Base-by-base conservation (phyloP, 2,888 invertebrate genomes). In the Odontomyia ornata region DNA sequence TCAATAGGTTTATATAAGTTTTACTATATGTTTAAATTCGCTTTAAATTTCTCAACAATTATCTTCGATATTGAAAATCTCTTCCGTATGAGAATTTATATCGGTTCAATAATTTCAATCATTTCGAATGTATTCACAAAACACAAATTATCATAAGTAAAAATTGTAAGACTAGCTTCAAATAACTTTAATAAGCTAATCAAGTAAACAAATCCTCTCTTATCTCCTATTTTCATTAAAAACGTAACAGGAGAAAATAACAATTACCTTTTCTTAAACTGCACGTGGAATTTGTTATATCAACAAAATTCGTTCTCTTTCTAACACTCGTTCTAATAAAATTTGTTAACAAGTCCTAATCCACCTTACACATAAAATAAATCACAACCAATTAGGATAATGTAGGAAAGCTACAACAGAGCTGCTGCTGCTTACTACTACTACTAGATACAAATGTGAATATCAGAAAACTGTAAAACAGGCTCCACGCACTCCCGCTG, bases 331-430 rank as follows among this genome's bases (percentile, higher is more conserved):
- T 36, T 36, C 36, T n/a, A n/a, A 43, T 36, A 36, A 27, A 65
- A 30, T 75, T 23, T n/a, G 73, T 60, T 75, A 75, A 75, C 36
- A 64, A 62, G 60, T 43, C 64, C 47, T 75, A 75, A 75, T 64
- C 75, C 75, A 75, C 75, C 57, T 75, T 36, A 46, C 64, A 64
- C 57, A 73, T 21, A 52, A 13, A 27, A 67, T 46, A 57, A 72
- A 72, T 72, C 52, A 72, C 72, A 72, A 69, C 69, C 69, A 69
- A 69, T 69, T 69, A 69, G 27, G 25, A 69, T 69, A 46, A 23
- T 69, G 46, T 23, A 65, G 30, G 18, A 36, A 1, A 36, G 36
- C 30, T 25, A 62, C 36, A 62, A n/a, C 27, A 15, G 25, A 62
- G 28, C 52, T 13, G 15, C 9, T 36, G 13, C 52, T n/a, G 52